These are phyloP conservation scores for Premnoplex brunnescens DNA, from an alignment of 2,797 vertebrate species.

Conservation along the genomic window DNA sequence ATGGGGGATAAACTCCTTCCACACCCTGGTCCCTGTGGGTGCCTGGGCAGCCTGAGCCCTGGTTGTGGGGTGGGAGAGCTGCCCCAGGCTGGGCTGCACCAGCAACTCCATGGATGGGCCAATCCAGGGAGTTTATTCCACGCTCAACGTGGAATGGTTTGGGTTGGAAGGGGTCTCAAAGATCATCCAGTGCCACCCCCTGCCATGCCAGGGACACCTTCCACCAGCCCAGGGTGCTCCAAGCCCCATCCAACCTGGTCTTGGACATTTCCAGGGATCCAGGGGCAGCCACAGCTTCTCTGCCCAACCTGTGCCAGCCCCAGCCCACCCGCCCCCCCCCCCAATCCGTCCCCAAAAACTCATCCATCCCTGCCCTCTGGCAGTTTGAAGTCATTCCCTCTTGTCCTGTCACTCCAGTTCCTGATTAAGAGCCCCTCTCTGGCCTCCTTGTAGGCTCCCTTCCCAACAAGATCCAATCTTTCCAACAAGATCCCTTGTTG, in stretches of 20 bases:
- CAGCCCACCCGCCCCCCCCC: rapidly evolving
- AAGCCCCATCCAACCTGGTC: rapidly evolving
- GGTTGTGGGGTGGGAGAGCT: neutral
- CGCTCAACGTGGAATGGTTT: rapidly evolving
- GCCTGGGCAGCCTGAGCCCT: neutral
- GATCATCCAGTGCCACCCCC: rapidly evolving
- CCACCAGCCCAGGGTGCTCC: rapidly evolving
- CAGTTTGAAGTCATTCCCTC: neutral
- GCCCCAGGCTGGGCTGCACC: neutral
- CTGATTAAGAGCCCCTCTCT: too few species aligned
- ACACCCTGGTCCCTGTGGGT: rapidly evolving
- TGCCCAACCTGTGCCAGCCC: neutral
- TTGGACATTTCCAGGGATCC: neutral
- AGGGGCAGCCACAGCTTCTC: neutral
- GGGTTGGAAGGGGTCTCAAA: neutral
- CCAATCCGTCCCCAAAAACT: neutral
- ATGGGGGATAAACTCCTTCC: neutral
- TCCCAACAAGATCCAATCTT: too few species aligned
- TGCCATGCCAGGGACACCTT: neutral
- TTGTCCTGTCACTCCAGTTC: too few species aligned
- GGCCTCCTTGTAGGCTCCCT: too few species aligned
- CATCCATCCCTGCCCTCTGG: neutral
- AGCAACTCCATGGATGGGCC: rapidly evolving
- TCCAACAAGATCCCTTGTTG: too few species aligned
- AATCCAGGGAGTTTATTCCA: rapidly evolving